These are phyloP conservation scores for Zaprionus davidi DNA, from an alignment of 1,140 invertebrate genomes.

Conservation along the genomic window DNA sequence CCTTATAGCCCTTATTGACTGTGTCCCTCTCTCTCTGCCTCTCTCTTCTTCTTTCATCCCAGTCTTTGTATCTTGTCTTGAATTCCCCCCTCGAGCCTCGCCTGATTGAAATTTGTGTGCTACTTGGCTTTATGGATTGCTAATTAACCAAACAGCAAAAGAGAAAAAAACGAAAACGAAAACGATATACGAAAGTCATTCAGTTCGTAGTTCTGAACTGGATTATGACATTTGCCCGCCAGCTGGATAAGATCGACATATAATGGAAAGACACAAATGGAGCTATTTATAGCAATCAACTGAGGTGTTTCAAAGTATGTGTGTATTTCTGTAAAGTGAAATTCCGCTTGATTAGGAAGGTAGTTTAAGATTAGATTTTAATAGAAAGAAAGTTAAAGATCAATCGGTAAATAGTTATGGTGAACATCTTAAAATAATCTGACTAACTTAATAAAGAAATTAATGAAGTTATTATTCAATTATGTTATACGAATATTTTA, in stretches of 20 bases:
- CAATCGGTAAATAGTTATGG: background rate
- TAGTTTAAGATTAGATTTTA: background rate
- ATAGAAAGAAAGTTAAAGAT: background rate
- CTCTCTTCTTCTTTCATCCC: background rate
- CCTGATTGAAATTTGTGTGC: slow-evolving; percentile 77
- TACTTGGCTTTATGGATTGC: slow-evolving; percentile 74
- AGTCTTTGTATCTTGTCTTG: background rate
- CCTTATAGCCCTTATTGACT: background rate
- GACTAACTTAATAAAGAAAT: background rate
- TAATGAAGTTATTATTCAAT: background rate
- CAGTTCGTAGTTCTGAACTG: background rate
- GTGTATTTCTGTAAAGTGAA: background rate
- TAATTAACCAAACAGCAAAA: slow-evolving; percentile 61
- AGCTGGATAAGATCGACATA: slow-evolving; percentile 7
- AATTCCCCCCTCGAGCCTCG: slow-evolving; percentile 13
- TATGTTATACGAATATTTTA: background rate
- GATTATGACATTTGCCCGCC: slow-evolving; percentile 18
- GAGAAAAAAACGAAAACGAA: background rate
- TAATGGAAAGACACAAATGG: slow-evolving; percentile 9
- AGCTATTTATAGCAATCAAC: slow-evolving; percentile 13
- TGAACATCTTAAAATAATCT: background rate
- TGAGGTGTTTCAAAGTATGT: slow-evolving; percentile 1
- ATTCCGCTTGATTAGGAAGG: background rate
- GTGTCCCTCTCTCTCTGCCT: background rate
- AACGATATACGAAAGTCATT: slow-evolving; percentile 21